Conservation (phyloP, 1,140 invertebrate species). For the Achatina immaculata region DNA sequence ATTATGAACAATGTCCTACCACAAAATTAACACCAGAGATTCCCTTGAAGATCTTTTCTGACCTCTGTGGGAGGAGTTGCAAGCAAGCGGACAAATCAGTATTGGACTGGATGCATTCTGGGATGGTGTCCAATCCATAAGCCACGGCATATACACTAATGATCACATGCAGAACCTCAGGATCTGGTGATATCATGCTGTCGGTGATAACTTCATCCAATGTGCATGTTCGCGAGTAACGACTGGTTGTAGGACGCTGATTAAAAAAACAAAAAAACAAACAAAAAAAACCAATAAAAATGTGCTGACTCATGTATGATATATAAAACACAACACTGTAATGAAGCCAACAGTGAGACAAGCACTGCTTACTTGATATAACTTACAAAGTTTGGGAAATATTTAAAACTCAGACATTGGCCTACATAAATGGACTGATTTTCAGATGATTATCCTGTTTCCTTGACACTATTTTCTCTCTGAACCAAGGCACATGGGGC, state of each 20-base stretch:
- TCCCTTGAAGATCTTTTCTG: conserved; percentile 58
- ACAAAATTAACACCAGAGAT: conserved; percentile 52
- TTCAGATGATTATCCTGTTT: too few species aligned
- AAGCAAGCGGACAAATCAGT: conserved; percentile 58
- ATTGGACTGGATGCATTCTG: conserved; percentile 54
- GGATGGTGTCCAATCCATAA: conserved; percentile 66
- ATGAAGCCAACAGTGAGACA: too few species aligned
- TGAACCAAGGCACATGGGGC: too few species aligned
- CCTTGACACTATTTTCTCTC: too few species aligned
- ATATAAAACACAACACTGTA: too few species aligned
- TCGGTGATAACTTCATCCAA: conserved; percentile 59
- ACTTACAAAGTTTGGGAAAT: too few species aligned
- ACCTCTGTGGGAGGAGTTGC: conserved; percentile 46
- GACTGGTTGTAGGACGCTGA: not conserved
- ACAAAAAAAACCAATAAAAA: too few species aligned
- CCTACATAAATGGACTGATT: too few species aligned
- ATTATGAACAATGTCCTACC: not conserved
- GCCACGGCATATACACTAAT: conserved; percentile 70
- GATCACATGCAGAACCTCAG: conserved; percentile 70
- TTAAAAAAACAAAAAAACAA: too few species aligned
- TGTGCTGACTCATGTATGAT: not conserved
- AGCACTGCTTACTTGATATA: too few species aligned
- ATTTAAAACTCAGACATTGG: too few species aligned
- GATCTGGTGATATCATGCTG: conserved; percentile 62
- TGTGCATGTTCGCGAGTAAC: conserved; percentile 54